phyloP scores from a whole-genome alignment of 2,797 vertebrate genomes.

The Rhodeus uyekii region DNA sequence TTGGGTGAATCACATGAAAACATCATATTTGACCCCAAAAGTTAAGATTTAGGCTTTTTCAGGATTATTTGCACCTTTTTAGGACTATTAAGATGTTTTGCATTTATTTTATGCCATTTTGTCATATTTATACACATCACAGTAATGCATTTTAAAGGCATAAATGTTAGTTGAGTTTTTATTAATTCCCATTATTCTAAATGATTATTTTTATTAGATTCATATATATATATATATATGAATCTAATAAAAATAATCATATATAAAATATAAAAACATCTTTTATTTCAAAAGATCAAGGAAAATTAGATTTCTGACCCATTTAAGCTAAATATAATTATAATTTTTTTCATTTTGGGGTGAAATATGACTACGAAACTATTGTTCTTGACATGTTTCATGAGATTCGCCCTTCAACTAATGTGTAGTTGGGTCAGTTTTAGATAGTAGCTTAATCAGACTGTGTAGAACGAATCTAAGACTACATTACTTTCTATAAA shows the following conservation, averaged over 20 bases:
- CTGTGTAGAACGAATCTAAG: background rate
- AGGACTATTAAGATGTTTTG: background rate
- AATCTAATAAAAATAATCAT: too few relatives aligned
- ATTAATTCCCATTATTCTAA: background rate
- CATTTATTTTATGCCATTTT: background rate
- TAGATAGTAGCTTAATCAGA: background rate
- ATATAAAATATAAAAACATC: background rate
- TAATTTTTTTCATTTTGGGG: background rate
- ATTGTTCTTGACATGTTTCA: background rate
- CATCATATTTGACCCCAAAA: background rate
- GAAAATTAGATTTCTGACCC: background rate
- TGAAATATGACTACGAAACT: background rate
- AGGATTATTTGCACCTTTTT: background rate
- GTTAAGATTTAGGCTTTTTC: background rate
- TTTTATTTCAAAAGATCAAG: background rate
- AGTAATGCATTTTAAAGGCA: background rate
- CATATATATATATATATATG: too few relatives aligned
- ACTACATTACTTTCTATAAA: background rate
- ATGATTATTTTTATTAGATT: background rate
- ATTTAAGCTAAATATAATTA: background rate
- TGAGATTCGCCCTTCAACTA: background rate
- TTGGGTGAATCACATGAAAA: slow-evolving; percentile 11
- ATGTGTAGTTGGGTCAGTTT: background rate
- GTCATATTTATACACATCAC: background rate
- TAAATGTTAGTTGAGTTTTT: background rate